phyloP scores from a whole-genome alignment of 2,888 invertebrate species.

The Myopa tessellatipennis region DNA sequence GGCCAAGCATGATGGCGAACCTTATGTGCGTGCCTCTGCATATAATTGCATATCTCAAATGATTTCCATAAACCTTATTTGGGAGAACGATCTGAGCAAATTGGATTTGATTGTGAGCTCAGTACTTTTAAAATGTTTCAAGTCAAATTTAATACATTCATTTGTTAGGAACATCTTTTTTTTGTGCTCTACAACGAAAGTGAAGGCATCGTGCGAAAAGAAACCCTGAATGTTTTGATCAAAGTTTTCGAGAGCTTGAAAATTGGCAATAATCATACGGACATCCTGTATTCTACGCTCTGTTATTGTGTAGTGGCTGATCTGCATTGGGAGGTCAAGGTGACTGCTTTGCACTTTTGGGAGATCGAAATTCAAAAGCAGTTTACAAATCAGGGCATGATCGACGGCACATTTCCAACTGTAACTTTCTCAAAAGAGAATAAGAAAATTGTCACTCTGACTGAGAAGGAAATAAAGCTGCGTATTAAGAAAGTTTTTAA shows the following conservation, averaged over 20 bases:
- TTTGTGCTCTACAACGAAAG: constrained; percentile 74
- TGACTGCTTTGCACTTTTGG: constrained; percentile 80
- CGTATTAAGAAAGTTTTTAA: constrained; percentile 76
- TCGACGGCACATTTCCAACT: constrained; percentile 82
- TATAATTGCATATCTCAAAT: constrained; percentile 78
- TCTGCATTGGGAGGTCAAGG: constrained; percentile 86
- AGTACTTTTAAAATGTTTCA: constrained; percentile 25
- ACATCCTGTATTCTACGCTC: constrained; percentile 74
- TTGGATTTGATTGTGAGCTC: constrained; percentile 74
- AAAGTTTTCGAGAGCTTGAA: constrained; percentile 76
- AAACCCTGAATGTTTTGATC: constrained; percentile 76
- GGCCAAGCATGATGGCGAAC: constrained; percentile 76
- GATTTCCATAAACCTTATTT: constrained; percentile 74
- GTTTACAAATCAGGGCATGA: constrained; percentile 82
- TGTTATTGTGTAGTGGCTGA: constrained; percentile 76
- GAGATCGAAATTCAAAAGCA: constrained; percentile 74
- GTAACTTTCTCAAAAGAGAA: constrained; percentile 84
- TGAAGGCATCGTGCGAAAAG: constrained; percentile 82
- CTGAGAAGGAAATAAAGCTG: constrained; percentile 71
- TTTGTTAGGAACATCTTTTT: constrained; percentile 69
- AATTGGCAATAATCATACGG: constrained; percentile 71
- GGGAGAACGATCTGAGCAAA: constrained; percentile 74
- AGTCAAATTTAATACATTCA: constrained; percentile 23
- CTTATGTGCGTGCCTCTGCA: constrained; percentile 82
- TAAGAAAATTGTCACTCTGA: constrained; percentile 80